phyloP scores from a whole-genome alignment of 92 coral and sea anemone genomes.

The Plumapathes pennacea region DNA sequence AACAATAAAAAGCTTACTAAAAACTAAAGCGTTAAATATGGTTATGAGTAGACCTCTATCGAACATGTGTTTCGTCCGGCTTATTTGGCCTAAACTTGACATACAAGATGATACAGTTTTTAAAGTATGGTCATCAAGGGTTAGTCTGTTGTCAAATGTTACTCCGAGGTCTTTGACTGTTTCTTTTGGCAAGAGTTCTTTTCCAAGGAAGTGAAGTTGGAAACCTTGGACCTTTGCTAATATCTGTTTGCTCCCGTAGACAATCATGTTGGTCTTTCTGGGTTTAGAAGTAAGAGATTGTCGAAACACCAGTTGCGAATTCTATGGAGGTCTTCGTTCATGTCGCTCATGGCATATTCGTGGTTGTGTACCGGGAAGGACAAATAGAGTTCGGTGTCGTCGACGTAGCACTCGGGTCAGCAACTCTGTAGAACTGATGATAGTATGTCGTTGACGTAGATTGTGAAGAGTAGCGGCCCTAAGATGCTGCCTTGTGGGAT shows the following conservation, averaged over 20 bases:
- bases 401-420: conserved; percentile 12
- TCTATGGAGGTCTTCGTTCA: conserved; percentile 7
- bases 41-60: conserved; percentile 7
- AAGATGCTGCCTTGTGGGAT: conserved; percentile 7
- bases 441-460: too few relatives aligned
- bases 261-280: conserved; percentile 44
- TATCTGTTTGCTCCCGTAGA: conserved; percentile 47
- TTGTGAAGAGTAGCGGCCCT: conserved; percentile 5
- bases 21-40: conserved; percentile 16
- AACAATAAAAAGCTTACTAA: conserved; percentile 37
- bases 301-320: conserved; percentile 46
- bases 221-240: conserved; percentile 23
- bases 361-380: conserved; percentile 4
- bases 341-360: not conserved
- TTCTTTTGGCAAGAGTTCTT: conserved; percentile 11
- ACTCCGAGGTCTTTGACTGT: conserved; percentile 24
- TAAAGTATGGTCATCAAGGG: conserved; percentile 10
- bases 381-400: conserved; percentile 16
- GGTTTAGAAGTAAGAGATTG: conserved; percentile 37
- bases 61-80: conserved; percentile 17
- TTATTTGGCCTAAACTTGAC: conserved; percentile 25
- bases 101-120: conserved; percentile 30
- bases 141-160: conserved; percentile 16
- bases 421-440: conserved; percentile 4
- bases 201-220: conserved; percentile 11